Conservation (phyloP, 2,113 vertebrate genomes). For the Athene cunicularia region DNA sequence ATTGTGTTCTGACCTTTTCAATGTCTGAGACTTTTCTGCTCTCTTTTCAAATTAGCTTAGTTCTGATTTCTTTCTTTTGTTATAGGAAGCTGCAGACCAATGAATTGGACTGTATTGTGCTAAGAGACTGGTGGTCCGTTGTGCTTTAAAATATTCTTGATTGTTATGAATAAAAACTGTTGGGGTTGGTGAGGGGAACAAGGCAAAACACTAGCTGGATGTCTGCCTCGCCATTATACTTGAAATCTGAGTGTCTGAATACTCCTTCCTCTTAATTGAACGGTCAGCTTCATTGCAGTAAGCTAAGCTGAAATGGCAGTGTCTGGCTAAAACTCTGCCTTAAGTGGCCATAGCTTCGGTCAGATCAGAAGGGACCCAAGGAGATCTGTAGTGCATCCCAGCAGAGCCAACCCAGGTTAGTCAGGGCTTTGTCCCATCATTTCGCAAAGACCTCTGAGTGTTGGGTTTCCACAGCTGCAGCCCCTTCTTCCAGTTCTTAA, state of each 20-base stretch:
- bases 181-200: not conserved
- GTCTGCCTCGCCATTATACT: not conserved
- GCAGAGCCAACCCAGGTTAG: not conserved
- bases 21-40: not conserved
- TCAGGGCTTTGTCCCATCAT: not conserved
- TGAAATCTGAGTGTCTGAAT: not conserved
- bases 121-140: not conserved
- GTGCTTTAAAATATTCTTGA: not conserved
- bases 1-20: slow-evolving; percentile 28
- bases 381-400: not conserved
- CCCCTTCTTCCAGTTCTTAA: not conserved
- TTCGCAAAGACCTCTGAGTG: not conserved
- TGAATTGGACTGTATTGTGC: not conserved
- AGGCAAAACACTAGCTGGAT: not conserved
- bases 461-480: not conserved
- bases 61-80: not conserved
- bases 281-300: not conserved
- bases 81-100: not conserved
- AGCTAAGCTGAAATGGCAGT: not conserved
- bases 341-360: not conserved
- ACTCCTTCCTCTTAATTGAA: not conserved
- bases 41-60: not conserved
- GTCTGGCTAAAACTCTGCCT: not conserved
- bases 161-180: not conserved
- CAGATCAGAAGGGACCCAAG: not conserved